Evolutionary conservation across 2,113 vertebrate species (phyloP).

Genomic region (Oncorhynchus tshawytscha): DNA sequence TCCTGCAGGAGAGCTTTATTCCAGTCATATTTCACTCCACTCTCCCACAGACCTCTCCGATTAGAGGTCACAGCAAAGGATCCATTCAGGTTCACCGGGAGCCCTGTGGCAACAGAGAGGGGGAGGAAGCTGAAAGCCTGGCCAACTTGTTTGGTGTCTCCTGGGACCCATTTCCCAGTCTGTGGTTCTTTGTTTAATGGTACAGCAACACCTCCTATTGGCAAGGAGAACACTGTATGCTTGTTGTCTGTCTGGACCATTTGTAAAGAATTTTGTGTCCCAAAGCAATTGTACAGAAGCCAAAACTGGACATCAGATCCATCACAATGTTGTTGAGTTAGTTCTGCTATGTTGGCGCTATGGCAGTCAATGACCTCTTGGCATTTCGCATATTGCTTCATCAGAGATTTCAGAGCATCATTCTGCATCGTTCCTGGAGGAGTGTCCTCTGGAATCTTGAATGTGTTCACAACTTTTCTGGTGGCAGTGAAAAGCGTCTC

Average conservation of each 20-base stretch:
- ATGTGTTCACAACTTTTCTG: constrained; percentile 45
- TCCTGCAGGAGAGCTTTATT: constrained; percentile 76
- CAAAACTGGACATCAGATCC: constrained; percentile 52
- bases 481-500: constrained; percentile 53
- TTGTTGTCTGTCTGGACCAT: constrained; percentile 58
- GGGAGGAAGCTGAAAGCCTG: constrained; percentile 83
- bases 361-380: constrained; percentile 56
- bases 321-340: constrained; percentile 51
- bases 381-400: constrained; percentile 46
- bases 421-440: constrained; percentile 34
- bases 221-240: constrained; percentile 58
- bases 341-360: constrained; percentile 59
- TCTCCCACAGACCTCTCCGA: constrained; percentile 79
- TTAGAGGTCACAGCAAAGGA: constrained; percentile 83
- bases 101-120: constrained; percentile 76
- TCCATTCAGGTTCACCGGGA: constrained; percentile 81
- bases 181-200: constrained; percentile 63
- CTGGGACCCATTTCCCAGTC: constrained; percentile 56
- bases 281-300: constrained; percentile 78
- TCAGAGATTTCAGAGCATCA: constrained; percentile 33
- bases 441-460: constrained; percentile 45
- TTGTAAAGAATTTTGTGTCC: constrained; percentile 64
- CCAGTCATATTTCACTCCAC: constrained; percentile 71
- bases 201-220: constrained; percentile 77
- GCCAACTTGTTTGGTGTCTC: constrained; percentile 56